Evolutionary conservation across 2,888 invertebrate species (phyloP).

Genomic region (Nemapogon koenigi): DNA sequence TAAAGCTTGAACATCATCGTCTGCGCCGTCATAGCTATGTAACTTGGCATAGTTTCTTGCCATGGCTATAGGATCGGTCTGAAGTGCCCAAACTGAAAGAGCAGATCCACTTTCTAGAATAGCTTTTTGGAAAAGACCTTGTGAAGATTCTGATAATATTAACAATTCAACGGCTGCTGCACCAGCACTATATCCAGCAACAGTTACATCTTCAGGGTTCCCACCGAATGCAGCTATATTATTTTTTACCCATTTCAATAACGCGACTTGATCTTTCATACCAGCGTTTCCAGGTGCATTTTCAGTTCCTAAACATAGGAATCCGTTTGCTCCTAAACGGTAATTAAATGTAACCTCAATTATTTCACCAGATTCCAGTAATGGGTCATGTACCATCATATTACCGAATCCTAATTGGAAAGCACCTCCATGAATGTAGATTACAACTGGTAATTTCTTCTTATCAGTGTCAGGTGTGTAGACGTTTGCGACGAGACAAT

Average conservation of each 20-base stretch:
- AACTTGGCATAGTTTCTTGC: slow-evolving; percentile 4
- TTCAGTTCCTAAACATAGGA: slow-evolving; percentile 14
- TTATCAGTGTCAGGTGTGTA: slow-evolving; percentile 29
- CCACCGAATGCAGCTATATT: slow-evolving; percentile 9
- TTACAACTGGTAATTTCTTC: slow-evolving; percentile 23
- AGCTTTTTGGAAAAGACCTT: slow-evolving; percentile 3
- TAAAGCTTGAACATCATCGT: slow-evolving; percentile 25
- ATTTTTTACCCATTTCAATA: slow-evolving; percentile 8
- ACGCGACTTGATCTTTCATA: slow-evolving; percentile 10
- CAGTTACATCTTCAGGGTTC: slow-evolving; percentile 10
- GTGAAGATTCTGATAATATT: slow-evolving; percentile 1
- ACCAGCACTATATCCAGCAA: slow-evolving; percentile 11
- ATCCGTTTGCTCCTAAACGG: slow-evolving; percentile 13
- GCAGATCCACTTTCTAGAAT: slow-evolving; percentile 10
- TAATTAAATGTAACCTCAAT: slow-evolving; percentile 13
- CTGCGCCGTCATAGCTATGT: slow-evolving; percentile 3
- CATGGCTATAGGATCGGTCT: slow-evolving; percentile 8
- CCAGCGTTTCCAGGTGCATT: slow-evolving; percentile 14
- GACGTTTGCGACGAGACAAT: slow-evolving; percentile 38
- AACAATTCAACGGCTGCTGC: slow-evolving; percentile 5
- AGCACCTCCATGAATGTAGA: slow-evolving; percentile 8
- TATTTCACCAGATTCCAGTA: slow-evolving; percentile 6
- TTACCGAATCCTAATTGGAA: slow-evolving; percentile 7
- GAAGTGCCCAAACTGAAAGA: slow-evolving; percentile 6
- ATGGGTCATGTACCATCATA: slow-evolving; percentile 4